These are phyloP conservation scores for Melanaphis sacchari DNA, from an alignment of 1,140 invertebrate genomes.

Conservation along the genomic window DNA sequence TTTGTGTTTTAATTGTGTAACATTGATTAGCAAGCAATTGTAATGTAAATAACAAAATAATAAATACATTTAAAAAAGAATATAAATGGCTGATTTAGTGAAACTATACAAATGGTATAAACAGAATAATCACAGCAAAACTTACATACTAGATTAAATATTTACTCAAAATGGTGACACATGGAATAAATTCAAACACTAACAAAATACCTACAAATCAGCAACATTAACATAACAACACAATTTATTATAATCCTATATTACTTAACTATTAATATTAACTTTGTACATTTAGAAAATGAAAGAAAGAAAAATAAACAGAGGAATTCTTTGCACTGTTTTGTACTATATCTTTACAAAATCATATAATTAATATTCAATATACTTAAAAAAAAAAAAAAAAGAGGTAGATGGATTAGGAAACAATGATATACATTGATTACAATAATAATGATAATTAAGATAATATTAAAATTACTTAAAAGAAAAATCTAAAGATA, in stretches of 20 bases:
- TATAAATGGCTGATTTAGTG: conserved; percentile 55
- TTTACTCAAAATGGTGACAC: conserved; percentile 55
- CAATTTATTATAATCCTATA: conserved; percentile 46
- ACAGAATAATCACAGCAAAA: conserved; percentile 55
- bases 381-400: conserved; percentile 34
- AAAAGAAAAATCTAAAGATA: conserved; percentile 52
- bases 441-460: conserved; percentile 40
- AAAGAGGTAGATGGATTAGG: conserved; percentile 54
- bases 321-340: conserved; percentile 55
- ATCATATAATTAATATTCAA: conserved; percentile 33
- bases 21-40: conserved; percentile 37
- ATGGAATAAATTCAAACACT: conserved; percentile 57
- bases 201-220: conserved; percentile 50
- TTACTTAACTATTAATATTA: conserved; percentile 48
- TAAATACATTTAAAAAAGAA: conserved; percentile 42
- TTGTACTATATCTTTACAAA: conserved; percentile 56
- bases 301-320: conserved; percentile 47
- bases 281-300: conserved; percentile 50
- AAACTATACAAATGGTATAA: conserved; percentile 54
- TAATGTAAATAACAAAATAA: conserved; percentile 46
- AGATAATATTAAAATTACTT: conserved; percentile 45
- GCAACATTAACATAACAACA: conserved; percentile 48
- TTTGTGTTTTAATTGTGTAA: conserved; percentile 38
- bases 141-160: conserved; percentile 57
- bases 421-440: conserved; percentile 38